Conservation (phyloP, 2,888 invertebrate species). For the Prenolepis imparis region DNA sequence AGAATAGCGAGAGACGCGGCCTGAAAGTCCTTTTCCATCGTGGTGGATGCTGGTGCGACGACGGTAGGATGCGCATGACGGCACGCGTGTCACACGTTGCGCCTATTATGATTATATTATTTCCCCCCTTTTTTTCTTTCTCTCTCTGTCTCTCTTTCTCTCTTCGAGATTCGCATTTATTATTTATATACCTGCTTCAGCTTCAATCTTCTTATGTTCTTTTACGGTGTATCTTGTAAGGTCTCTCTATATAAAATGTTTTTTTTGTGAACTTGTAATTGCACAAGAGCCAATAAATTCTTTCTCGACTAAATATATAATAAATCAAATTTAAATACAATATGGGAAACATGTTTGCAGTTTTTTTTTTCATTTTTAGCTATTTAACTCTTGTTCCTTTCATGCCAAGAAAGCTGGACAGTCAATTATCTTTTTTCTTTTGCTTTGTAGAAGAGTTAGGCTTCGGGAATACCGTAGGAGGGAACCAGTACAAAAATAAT, state of each 20-base stretch:
- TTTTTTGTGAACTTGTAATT: slow-evolving; percentile 1
- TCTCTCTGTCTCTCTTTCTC: slow-evolving; percentile 5
- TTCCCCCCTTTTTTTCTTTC: slow-evolving; percentile 72
- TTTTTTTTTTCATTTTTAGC: background rate
- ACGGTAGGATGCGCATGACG: slow-evolving; percentile 50
- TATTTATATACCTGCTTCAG: slow-evolving; percentile 73
- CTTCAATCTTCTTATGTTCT: slow-evolving; percentile 24
- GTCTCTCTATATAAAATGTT: background rate
- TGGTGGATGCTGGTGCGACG: slow-evolving; percentile 8
- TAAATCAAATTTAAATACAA: background rate
- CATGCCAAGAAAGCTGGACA: background rate
- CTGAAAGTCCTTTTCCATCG: slow-evolving; percentile 68
- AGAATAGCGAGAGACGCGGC: slow-evolving; percentile 51
- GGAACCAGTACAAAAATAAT: slow-evolving; percentile 61
- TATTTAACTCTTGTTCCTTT: background rate
- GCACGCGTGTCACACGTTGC: slow-evolving; percentile 80
- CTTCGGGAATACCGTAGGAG: slow-evolving; percentile 24
- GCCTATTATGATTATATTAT: slow-evolving; percentile 83
- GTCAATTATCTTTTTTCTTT: slow-evolving; percentile 23
- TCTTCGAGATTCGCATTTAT: slow-evolving; percentile 76
- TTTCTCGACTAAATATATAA: background rate
- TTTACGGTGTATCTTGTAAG: background rate
- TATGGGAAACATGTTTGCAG: background rate
- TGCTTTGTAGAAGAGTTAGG: slow-evolving; percentile 43
- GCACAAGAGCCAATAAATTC: background rate